Percentiles rank a stretch among this genome's conserved stretches.
These are phyloP conservation scores for Ceratosolen solmsi DNA, from an alignment of 1,140 invertebrate species.

Conservation along the genomic window DNA sequence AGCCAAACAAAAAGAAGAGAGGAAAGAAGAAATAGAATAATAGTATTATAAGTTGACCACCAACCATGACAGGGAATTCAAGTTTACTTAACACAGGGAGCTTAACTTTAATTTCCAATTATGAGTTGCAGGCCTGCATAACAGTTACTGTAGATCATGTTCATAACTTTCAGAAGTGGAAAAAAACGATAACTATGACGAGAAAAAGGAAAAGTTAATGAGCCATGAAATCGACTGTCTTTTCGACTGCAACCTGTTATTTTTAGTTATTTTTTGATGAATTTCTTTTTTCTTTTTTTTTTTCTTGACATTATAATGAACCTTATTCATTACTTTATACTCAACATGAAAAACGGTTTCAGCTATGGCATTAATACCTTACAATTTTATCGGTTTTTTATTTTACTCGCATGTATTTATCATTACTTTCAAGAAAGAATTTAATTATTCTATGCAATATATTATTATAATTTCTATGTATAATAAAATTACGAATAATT, in stretches of 20 bases:
- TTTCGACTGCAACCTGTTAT: constrained; percentile 27
- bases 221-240: constrained; percentile 40
- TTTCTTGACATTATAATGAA: constrained; percentile 49
- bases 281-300: too few relatives aligned
- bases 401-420: too few relatives aligned
- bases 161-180: background rate
- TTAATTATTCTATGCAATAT: too few relatives aligned
- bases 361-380: too few relatives aligned
- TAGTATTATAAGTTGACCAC: constrained; percentile 30
- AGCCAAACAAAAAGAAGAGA: constrained; percentile 50
- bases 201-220: constrained; percentile 32
- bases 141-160: background rate
- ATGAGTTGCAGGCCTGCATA: constrained; percentile 30
- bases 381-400: too few relatives aligned
- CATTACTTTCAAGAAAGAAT: too few relatives aligned
- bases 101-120: constrained; percentile 62
- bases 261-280: too few relatives aligned
- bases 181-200: background rate
- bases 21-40: constrained; percentile 26
- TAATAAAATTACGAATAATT: too few relatives aligned
- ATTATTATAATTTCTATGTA: too few relatives aligned
- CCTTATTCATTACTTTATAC: too few relatives aligned
- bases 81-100: constrained; percentile 57
- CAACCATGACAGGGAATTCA: constrained; percentile 30
- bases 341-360: too few relatives aligned